phyloP scores from a whole-genome alignment of 2,113 vertebrate species.

The Anas platyrhynchos region DNA sequence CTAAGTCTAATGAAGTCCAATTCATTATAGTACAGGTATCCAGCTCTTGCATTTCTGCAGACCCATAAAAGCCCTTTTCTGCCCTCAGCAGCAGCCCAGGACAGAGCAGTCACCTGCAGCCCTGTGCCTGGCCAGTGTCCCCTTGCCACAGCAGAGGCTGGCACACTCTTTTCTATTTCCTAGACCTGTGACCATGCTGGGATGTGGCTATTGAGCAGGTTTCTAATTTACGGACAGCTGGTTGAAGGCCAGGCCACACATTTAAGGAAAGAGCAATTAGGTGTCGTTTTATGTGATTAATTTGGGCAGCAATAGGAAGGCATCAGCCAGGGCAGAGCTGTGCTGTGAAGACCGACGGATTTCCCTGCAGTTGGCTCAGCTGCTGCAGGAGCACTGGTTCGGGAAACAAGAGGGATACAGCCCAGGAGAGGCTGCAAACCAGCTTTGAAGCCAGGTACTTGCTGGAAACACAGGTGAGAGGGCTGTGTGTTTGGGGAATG shows the following conservation, averaged over 20 bases:
- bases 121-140: background rate
- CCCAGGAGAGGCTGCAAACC: background rate
- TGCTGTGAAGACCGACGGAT: background rate
- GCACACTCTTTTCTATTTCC: background rate
- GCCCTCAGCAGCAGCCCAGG: background rate
- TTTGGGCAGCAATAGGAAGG: rapidly evolving
- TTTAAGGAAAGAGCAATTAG: background rate
- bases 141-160: background rate
- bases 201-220: background rate
- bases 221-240: background rate
- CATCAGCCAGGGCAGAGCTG: background rate
- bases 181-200: background rate
- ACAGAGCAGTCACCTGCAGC: background rate
- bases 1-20: too few relatives aligned
- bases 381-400: rapidly evolving
- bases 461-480: background rate
- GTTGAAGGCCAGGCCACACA: background rate
- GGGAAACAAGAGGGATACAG: background rate
- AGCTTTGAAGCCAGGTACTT: background rate
- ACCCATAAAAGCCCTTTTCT: background rate
- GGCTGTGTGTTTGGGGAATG: background rate
- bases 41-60: background rate
- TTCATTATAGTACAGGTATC: background rate
- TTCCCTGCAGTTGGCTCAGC: background rate
- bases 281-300: background rate